Percentiles rank a stretch among this genome's conserved stretches.
Evolutionary conservation across 2,113 vertebrate species (phyloP).

Genomic region (Lophura nycthemera): DNA sequence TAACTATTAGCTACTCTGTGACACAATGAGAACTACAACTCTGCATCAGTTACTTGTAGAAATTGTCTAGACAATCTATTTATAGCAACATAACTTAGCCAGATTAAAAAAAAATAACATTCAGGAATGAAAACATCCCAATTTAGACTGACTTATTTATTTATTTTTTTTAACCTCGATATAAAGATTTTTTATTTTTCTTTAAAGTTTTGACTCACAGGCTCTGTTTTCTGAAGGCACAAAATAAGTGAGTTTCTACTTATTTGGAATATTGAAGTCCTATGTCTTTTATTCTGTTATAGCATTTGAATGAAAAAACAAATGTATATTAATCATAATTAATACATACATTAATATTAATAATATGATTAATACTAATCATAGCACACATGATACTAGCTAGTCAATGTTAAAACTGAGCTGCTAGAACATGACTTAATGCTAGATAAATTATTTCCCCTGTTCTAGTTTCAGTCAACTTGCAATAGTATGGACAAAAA

Average conservation of each 20-base stretch:
- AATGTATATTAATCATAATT: background rate
- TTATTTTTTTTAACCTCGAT: background rate
- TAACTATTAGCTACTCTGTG: background rate
- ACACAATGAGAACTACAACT: background rate
- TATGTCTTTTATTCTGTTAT: background rate
- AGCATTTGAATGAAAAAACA: background rate
- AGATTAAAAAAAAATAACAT: conserved; percentile 12
- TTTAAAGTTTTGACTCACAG: background rate
- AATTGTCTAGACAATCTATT: conserved; percentile 15
- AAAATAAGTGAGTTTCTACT: conserved; percentile 2
- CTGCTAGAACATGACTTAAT: background rate
- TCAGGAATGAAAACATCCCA: background rate
- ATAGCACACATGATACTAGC: background rate
- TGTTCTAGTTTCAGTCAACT: background rate
- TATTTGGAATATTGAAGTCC: background rate
- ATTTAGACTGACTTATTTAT: background rate
- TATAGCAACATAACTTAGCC: conserved; percentile 18
- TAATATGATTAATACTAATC: background rate
- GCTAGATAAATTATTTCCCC: background rate
- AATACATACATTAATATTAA: too few species aligned
- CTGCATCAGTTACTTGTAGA: conserved; percentile 22
- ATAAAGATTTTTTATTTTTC: background rate
- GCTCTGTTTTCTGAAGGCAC: conserved; percentile 4
- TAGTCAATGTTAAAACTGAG: background rate
- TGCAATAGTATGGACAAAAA: background rate